Base-by-base conservation (phyloP, 2,888 invertebrate species). In the Ptychoptera contaminata region DNA sequence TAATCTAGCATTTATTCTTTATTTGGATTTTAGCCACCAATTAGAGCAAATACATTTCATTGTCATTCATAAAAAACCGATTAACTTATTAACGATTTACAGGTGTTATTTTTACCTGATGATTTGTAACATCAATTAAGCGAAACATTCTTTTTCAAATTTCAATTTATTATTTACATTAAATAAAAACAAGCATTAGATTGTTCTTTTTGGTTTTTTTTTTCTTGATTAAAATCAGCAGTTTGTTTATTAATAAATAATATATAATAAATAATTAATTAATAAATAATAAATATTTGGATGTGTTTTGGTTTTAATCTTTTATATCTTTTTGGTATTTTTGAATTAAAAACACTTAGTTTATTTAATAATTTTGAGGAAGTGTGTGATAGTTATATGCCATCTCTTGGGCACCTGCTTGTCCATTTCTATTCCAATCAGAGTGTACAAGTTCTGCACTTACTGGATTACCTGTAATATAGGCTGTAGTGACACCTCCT, bases 381-480 rank as follows among this genome's bases (percentile, higher is more conserved):
- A 65, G 53, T 43, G 64, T 64, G 43, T 65, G 64, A 49, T 65
- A 64, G 48, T 61, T 62, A 42, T 51, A 65, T 50, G 65, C 65
- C 53, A 65, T 55, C 44, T 65, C 65, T 49, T 61, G 57, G 23
- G 62, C 59, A 53, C 63, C 63, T 48, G 62, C 62, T 54, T 64
- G 64, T 48, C 65, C 65, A 49, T 63, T 65, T 51, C 65, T 62
- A 50, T 61, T 64, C 65, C 65, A 65, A 34, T 52, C 65, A 37
- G 63, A 62, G 54, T 65, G 65, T 43, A 65, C 62, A 52, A 65
- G 63, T 53, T 65, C 65, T 47, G 65, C 64, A 49, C 62, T 63
- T 52, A 65, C 48, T 46, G 65, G 65, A 50, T 58, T 59, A 1
- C 64, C 65, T 43, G 65, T 62, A 50, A 65, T 65, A 55, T 65